phyloP scores from a whole-genome alignment of 2,888 invertebrate genomes.

The Labia minor region DNA sequence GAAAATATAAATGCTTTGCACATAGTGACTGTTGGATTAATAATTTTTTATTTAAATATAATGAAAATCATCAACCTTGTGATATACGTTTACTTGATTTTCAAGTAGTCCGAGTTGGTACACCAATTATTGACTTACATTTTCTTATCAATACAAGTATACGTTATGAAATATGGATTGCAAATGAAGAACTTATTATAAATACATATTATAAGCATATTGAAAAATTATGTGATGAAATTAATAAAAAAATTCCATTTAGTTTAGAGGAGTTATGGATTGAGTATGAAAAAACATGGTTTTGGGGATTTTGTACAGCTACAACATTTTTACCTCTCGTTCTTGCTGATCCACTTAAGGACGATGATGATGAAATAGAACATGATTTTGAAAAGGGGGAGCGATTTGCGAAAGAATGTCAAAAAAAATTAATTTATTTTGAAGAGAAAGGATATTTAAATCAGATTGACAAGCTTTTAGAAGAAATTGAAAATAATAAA shows the following conservation, averaged over 20 bases:
- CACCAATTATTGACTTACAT: slow-evolving; percentile 24
- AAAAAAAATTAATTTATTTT: not conserved
- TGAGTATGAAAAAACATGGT: slow-evolving; percentile 23
- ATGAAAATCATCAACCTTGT: not conserved
- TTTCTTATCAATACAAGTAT: slow-evolving; percentile 24
- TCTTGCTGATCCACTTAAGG: slow-evolving; percentile 16
- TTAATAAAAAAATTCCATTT: slow-evolving; percentile 15
- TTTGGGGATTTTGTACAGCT: slow-evolving; percentile 24
- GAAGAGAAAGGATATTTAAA: not conserved
- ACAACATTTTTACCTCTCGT: slow-evolving; percentile 22
- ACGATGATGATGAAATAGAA: not conserved
- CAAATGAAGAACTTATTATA: slow-evolving; percentile 21
- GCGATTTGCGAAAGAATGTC: not conserved
- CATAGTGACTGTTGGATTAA: slow-evolving; percentile 26
- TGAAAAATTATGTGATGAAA: not conserved
- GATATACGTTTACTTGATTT: slow-evolving; percentile 24
- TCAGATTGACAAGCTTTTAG: not conserved
- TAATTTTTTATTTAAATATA: slow-evolving; percentile 23
- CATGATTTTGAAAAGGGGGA: not conserved
- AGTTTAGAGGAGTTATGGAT: slow-evolving; percentile 23
- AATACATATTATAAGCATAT: slow-evolving; percentile 21
- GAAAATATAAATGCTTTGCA: slow-evolving; percentile 19
- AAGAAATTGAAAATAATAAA: not conserved
- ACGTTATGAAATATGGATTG: slow-evolving; percentile 18
- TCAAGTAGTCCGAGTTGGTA: slow-evolving; percentile 20